phyloP scores from a whole-genome alignment of 2,113 vertebrate species.

The Bagarius yarrelli region DNA sequence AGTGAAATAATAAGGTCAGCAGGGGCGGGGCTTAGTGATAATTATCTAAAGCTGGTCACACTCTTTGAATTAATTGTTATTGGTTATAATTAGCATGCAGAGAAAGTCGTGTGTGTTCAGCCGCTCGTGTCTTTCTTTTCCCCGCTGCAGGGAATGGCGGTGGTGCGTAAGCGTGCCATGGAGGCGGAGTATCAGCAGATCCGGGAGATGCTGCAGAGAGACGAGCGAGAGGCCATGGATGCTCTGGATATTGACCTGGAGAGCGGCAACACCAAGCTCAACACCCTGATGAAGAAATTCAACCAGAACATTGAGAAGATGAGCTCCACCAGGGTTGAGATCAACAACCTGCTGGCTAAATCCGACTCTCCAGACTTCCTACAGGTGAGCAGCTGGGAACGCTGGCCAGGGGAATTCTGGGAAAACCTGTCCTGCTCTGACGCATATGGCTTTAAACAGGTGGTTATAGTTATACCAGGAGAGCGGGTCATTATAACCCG shows the following conservation, averaged over 20 bases:
- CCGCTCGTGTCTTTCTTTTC: background rate
- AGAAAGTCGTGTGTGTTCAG: background rate
- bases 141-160: conserved; percentile 67
- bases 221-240: conserved; percentile 65
- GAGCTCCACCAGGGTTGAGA: conserved; percentile 66
- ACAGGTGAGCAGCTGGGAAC: conserved; percentile 74
- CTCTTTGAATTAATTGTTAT: background rate
- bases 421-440: background rate
- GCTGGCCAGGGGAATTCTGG: background rate
- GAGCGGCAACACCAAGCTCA: conserved; percentile 69
- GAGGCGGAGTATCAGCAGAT: conserved; percentile 75
- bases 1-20: background rate
- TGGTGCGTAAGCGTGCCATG: conserved; percentile 67
- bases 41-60: background rate
- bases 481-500: background rate
- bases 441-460: background rate
- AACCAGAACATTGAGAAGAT: conserved; percentile 74
- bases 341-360: conserved; percentile 71
- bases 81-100: no score
- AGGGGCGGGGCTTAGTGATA: background rate
- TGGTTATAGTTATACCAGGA: background rate
- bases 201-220: conserved; percentile 71
- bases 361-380: conserved; percentile 78
- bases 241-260: conserved; percentile 77
- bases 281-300: conserved; percentile 67